Evolutionary conservation across 1,140 invertebrate genomes (phyloP), one percentile per base, ranked within the genome.

Genomic region (Amphibalanus amphitrite): DNA sequence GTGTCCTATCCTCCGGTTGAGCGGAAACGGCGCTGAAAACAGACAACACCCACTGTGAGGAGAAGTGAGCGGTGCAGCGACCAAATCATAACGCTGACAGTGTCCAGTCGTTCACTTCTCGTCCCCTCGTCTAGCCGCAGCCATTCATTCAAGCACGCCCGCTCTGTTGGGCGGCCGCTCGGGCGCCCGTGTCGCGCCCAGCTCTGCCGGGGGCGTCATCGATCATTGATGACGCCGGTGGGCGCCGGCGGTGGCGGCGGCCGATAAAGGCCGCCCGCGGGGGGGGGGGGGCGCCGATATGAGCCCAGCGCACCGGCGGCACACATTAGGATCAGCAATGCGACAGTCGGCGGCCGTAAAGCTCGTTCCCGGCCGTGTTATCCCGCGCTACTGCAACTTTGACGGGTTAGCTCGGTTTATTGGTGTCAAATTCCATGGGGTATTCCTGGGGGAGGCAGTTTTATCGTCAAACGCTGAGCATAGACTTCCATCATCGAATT

Each of bases 1-100:
- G 83, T 98, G 97, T 0, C 96, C 96, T 77, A 98, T 95, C 76
- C 95, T 85, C 78, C 95, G 84, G 28, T 90, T 87, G 79, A 91
- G 90, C 23, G 90, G 90, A 79, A 93, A 92, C 65, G 89, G 88
- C 73, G 88, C 88, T 89, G 85, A 69, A 74, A 67, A 28, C 20
- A 28, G 6, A 23, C 4, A 65, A 65, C 15, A 38, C 33, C 15
- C 4, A n/a, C n/a, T n/a, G n/a, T n/a, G n/a, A n/a, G n/a, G n/a
- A n/a, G n/a, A n/a, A n/a, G n/a, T n/a, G n/a, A n/a, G n/a, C n/a
- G n/a, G n/a, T n/a, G n/a, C n/a, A n/a, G n/a, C n/a, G n/a, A n/a
- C n/a, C n/a, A n/a, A n/a, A n/a, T n/a, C n/a, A n/a, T n/a, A n/a
- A n/a, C n/a, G n/a, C n/a, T n/a, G n/a, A n/a, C n/a, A n/a, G n/a